phyloP scores from a whole-genome alignment of 2,113 vertebrate genomes.

The Amphilophus citrinellus region DNA sequence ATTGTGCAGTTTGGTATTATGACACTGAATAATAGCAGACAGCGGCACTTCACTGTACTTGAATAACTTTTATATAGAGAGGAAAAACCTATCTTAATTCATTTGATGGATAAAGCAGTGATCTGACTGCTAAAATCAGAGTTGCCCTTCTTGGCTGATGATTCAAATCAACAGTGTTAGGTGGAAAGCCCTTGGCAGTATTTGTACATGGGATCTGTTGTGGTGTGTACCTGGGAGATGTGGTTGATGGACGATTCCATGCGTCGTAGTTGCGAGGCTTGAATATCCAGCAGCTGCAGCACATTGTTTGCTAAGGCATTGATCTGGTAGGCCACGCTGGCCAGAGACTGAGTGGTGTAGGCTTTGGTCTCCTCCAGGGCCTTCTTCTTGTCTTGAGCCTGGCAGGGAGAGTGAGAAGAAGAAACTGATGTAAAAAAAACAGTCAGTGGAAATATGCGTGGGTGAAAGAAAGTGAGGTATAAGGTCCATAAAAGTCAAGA shows the following conservation, averaged over 20 bases:
- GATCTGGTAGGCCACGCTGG: slow-evolving; percentile 99
- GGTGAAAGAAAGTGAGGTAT: slow-evolving; percentile 16
- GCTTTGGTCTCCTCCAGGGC: slow-evolving; percentile 99
- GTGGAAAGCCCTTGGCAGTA: too few species aligned
- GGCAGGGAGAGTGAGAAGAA: slow-evolving; percentile 37
- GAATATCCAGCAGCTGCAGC: slow-evolving; percentile 97
- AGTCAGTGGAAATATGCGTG: slow-evolving; percentile 30
- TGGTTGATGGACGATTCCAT: slow-evolving; percentile 99
- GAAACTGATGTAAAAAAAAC: slow-evolving; percentile 10
- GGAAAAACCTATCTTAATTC: not conserved
- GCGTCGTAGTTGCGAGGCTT: slow-evolving; percentile 96
- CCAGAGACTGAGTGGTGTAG: slow-evolving; percentile 98
- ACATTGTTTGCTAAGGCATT: slow-evolving; percentile 99
- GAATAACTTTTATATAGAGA: not conserved
- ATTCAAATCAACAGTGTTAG: not conserved
- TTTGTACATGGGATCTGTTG: not conserved
- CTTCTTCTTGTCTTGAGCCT: slow-evolving; percentile 99
- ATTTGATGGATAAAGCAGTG: not conserved
- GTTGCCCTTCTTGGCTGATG: not conserved
- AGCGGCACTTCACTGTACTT: not conserved
- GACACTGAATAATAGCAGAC: not conserved
- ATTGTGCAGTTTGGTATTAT: slow-evolving; percentile 5
- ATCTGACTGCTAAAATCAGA: not conserved
- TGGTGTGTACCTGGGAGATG: slow-evolving; percentile 81
- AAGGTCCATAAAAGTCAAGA: slow-evolving; percentile 10